Conservation (phyloP, 2,888 invertebrate genomes). For the Dynastes maya region DNA sequence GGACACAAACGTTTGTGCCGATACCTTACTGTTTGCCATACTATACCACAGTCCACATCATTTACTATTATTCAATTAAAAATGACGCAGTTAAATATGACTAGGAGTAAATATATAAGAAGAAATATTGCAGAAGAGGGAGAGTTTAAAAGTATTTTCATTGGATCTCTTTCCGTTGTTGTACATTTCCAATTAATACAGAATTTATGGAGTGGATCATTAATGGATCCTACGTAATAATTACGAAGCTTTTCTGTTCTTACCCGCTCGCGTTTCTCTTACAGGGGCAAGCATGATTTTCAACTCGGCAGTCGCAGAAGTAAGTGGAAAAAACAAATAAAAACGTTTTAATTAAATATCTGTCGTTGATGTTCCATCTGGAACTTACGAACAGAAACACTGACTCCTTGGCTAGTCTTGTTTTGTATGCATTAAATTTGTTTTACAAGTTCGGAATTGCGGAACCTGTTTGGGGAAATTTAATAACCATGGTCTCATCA, state of each 20-base stretch:
- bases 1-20: too few relatives aligned
- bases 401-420: background rate
- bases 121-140: too few relatives aligned
- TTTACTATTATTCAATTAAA: too few relatives aligned
- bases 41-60: too few relatives aligned
- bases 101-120: too few relatives aligned
- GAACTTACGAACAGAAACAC: slow-evolving; percentile 2
- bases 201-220: background rate
- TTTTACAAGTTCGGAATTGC: background rate
- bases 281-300: background rate
- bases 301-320: background rate
- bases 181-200: slow-evolving; percentile 26
- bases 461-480: background rate
- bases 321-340: background rate
- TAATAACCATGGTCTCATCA: slow-evolving; percentile 6
- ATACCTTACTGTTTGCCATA: too few relatives aligned
- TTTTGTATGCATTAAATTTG: slow-evolving; percentile 8
- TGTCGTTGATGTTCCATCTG: slow-evolving; percentile 30
- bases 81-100: too few relatives aligned
- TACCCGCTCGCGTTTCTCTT: background rate
- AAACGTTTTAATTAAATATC: slow-evolving; percentile 31
- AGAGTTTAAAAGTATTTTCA: background rate
- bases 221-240: slow-evolving; percentile 4
- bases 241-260: background rate
- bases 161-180: background rate